Base-by-base conservation (phyloP, 2,888 invertebrate genomes). In the Melanargia galathea region DNA sequence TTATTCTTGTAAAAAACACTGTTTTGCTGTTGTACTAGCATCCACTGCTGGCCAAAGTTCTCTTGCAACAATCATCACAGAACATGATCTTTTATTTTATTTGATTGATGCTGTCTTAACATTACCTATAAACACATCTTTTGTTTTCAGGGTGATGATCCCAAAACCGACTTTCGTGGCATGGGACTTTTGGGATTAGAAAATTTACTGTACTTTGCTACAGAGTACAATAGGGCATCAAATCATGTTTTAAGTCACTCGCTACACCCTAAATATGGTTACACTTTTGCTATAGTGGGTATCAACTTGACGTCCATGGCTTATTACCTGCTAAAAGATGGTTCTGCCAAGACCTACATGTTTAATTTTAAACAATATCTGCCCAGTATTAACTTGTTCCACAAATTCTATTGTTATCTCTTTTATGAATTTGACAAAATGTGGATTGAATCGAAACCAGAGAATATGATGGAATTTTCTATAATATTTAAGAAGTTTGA, bases 101-200 rank as follows among this genome's bases (percentile, higher is more conserved):
- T n/a, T n/a, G n/a, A n/a, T n/a, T n/a, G n/a, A n/a, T n/a, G n/a
- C n/a, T n/a, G n/a, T n/a, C n/a, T n/a, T n/a, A n/a, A n/a, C n/a
- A n/a, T n/a, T n/a, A n/a, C n/a, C n/a, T n/a, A n/a, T n/a, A n/a
- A n/a, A n/a, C n/a, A 18, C 40, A 46, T 20, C 11, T 22, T 22
- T 22, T 46, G 13, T 58, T 88, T 94, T 73, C 92, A 95, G 93
- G 99, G 99, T 16, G 97, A 98, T 77, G 98, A 99, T 92, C 99
- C 99, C 0, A 96, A 97, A 84, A 99, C 99, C 0, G 99, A 99
- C 89, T 99, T 99, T 80, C 94, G 99, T 58, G 99, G 99, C 66
- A 99, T 99, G 98, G 99, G 99, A 24, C 84, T 98, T 65, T 92
- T 99, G 45, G 98, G 98, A 8, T 88, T 99, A 52, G 97, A 98